Conservation (phyloP, 2,888 invertebrate genomes). For the Taphrorychus bicolor region DNA sequence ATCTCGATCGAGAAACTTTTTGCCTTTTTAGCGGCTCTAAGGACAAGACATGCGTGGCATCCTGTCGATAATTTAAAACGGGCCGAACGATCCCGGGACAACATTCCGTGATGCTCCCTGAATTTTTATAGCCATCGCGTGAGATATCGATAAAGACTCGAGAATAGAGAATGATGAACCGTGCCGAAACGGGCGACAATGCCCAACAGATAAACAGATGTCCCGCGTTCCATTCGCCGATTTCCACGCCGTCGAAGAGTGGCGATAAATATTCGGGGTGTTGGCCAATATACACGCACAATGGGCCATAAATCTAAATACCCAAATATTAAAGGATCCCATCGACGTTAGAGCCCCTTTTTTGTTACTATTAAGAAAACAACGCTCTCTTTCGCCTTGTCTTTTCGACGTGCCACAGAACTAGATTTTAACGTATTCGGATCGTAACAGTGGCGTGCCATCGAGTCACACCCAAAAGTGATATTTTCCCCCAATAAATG, state of each 20-base stretch:
- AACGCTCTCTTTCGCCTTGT: background rate
- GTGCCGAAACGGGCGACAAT: constrained; percentile 3
- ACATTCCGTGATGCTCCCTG: constrained; percentile 30
- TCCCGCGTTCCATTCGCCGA: background rate
- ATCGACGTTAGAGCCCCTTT: background rate
- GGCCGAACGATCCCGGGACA: constrained; percentile 17
- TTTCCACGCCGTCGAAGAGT: constrained; percentile 2
- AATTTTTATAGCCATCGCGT: constrained; percentile 18
- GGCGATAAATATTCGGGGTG: background rate
- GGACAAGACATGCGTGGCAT: constrained; percentile 24
- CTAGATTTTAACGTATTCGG: background rate
- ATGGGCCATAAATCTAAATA: background rate
- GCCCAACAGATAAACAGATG: constrained; percentile 5
- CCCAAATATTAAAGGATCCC: background rate
- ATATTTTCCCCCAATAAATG: no score
- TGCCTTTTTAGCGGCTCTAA: constrained; percentile 8
- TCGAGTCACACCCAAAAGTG: background rate
- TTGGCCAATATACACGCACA: background rate
- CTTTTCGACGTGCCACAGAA: background rate
- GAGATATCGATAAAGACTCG: background rate
- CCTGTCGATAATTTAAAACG: constrained; percentile 20
- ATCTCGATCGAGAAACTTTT: constrained; percentile 20
- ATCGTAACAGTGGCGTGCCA: background rate
- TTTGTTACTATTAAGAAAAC: background rate
- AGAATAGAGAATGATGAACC: constrained; percentile 6